Evolutionary conservation across 2,113 vertebrate genomes (phyloP).

Genomic region (Zosterops hypoxanthus): DNA sequence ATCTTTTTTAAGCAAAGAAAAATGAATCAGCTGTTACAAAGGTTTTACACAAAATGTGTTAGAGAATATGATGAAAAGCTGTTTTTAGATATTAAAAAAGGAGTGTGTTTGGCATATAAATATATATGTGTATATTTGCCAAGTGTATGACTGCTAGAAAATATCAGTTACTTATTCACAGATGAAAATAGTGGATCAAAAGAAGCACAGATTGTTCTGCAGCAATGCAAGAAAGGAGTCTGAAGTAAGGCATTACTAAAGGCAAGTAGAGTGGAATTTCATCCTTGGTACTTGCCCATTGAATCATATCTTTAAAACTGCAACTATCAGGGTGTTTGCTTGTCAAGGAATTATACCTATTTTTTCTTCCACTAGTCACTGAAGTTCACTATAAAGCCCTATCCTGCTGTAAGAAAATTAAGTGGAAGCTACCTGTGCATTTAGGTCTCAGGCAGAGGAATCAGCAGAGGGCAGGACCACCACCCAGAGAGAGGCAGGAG

Average conservation of each 20-base stretch:
- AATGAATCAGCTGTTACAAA: neutral
- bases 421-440: neutral
- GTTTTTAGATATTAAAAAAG: neutral
- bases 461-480: neutral
- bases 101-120: neutral
- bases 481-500: neutral
- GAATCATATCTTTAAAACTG: neutral
- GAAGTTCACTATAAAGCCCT: neutral
- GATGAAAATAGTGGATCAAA: neutral
- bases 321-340: neutral
- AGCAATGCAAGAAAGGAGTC: neutral
- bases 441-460: neutral
- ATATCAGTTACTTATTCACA: neutral
- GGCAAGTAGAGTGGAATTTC: neutral
- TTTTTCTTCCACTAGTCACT: neutral
- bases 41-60: neutral
- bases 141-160: neutral
- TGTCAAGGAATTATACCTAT: neutral
- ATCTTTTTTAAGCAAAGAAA: neutral
- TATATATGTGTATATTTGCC: neutral
- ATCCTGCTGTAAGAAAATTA: neutral
- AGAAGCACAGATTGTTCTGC: neutral
- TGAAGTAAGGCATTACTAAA: neutral
- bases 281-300: rapidly evolving
- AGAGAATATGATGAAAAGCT: neutral